Evolutionary conservation across 2,113 vertebrate genomes (phyloP).

Genomic region (Lophotis ruficrista): DNA sequence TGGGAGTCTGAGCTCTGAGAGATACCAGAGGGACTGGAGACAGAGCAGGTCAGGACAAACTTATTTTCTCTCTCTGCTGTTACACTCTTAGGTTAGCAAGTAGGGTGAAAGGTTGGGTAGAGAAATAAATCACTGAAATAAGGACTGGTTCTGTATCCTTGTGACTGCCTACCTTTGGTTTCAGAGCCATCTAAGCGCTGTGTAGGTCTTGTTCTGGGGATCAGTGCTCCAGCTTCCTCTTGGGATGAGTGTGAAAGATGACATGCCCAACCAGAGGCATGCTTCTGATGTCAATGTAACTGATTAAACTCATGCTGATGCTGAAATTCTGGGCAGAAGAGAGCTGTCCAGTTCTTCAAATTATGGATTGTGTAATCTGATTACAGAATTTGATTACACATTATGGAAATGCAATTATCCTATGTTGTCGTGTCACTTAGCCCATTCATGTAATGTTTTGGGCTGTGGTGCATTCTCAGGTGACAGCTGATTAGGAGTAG

Average conservation of each 20-base stretch:
- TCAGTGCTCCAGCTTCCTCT: not conserved
- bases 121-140: not conserved
- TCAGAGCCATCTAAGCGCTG: not conserved
- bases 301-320: not conserved
- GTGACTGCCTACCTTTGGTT: not conserved
- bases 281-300: not conserved
- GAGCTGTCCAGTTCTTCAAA: not conserved
- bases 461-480: not conserved
- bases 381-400: too few relatives aligned
- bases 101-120: not conserved
- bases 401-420: not conserved
- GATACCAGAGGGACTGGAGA: not conserved
- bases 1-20: not conserved
- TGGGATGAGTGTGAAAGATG: not conserved
- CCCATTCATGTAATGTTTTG: accelerated
- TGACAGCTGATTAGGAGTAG: not conserved
- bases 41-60: not conserved
- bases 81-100: not conserved
- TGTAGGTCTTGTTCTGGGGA: not conserved
- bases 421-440: accelerated
- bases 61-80: not conserved
- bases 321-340: not conserved
- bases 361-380: not conserved
- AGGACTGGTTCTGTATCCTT: not conserved
- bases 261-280: not conserved